Evolutionary conservation across 1,140 invertebrate genomes (phyloP).

Genomic region (Drosophila kepulauana): DNA sequence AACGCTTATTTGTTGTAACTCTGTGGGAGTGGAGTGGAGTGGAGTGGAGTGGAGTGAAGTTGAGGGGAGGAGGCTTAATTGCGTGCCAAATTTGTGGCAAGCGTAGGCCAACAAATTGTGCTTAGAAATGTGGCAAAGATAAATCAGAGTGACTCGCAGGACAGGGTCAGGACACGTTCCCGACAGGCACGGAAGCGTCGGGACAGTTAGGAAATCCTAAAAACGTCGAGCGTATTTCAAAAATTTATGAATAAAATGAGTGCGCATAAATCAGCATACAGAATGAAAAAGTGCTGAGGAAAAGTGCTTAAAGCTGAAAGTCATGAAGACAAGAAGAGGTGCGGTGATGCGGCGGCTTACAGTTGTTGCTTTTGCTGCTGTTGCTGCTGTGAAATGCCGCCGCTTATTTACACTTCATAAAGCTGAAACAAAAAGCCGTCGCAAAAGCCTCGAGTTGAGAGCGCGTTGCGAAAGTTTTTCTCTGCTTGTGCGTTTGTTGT

Average conservation of each 20-base stretch:
- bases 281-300: conserved; percentile 61
- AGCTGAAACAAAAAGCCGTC: conserved; percentile 49
- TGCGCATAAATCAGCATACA: conserved; percentile 72
- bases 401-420: conserved; percentile 82
- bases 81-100: conserved; percentile 76
- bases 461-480: conserved; percentile 4
- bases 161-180: not conserved
- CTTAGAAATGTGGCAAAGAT: conserved; percentile 75
- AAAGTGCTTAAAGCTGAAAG: conserved; percentile 34
- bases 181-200: conserved; percentile 7
- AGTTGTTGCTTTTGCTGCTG: conserved; percentile 12
- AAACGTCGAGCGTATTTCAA: conserved; percentile 63
- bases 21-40: not conserved
- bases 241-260: conserved; percentile 83
- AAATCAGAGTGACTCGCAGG: conserved; percentile 53
- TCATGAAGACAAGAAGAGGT: conserved; percentile 16
- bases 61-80: conserved; percentile 55
- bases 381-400: conserved; percentile 74
- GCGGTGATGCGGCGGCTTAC: not conserved
- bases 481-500: not conserved
- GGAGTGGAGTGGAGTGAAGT: not conserved
- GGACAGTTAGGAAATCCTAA: conserved; percentile 22
- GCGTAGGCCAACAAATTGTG: conserved; percentile 64
- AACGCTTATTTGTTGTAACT: conserved; percentile 40
- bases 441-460: conserved; percentile 31